Base-by-base conservation (phyloP, 2,113 vertebrate species). In the Platysternon megacephalum region DNA sequence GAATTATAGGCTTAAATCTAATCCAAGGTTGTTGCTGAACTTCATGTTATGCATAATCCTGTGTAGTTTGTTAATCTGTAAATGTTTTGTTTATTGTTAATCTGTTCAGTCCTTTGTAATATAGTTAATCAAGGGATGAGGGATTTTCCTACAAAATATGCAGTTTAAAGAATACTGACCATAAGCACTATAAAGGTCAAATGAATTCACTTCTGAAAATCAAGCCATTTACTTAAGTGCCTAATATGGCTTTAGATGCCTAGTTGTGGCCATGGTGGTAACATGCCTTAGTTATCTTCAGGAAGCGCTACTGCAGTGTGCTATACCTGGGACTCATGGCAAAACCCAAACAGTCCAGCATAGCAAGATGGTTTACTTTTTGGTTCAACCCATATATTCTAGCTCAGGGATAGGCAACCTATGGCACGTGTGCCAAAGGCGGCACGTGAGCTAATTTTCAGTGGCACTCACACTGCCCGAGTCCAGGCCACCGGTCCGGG, bases 21-120 rank as follows among this genome's bases (percentile, higher is more conserved):
- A 58, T 11, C 5, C 79, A 58, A 88, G 8, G 1, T 16, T 74
- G 13, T 35, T 24, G 55, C 0, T 0, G 55, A 61, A 80, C 76
- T 58, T 81, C 22, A 3, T 79, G 12, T n/a, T n/a, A 81, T 21
- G 3, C 8, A 51, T 83, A 85, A 78, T 79, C n/a, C 16, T 13
- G 58, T 51, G 28, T 76, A 83, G 49, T 26, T 53, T 12, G 61
- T 88, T 55, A 87, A 55, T 56, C 11, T 79, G 19, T 28, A 26
- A 61, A 24, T 28, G 14, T 56, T 53, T 58, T 29, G 42, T 26
- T 56, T 56, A 21, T 35, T 65, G 29, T 42, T 19, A 39, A 86
- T 22, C 42, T 86, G n/a, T 21, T 6, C 74, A 79, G 13, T 46
- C 5, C 51, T 90, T 82, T 86, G 12, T 55, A 79, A n/a, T 4